Evolutionary conservation across 2,888 invertebrate genomes (phyloP).

Genomic region (Himalopsyche kuldschensis): DNA sequence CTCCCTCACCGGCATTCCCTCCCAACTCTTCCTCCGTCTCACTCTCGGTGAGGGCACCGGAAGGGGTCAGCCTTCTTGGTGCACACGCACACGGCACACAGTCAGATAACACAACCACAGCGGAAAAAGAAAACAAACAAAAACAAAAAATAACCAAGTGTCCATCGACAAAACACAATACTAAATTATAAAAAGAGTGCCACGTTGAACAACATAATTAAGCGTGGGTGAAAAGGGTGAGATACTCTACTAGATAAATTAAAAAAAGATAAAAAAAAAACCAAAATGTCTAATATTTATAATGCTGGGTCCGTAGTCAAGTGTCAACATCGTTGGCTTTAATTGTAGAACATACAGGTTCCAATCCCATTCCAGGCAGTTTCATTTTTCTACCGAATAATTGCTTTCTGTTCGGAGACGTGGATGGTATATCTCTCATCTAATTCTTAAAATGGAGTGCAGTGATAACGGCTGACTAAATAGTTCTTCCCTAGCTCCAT

Average conservation of each 20-base stretch:
- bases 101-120: constrained; percentile 11
- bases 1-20: constrained; percentile 50
- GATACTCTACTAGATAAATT: constrained; percentile 9
- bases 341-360: too few species aligned
- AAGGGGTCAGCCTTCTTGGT: constrained; percentile 52
- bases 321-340: too few species aligned
- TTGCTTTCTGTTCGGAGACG: too few species aligned
- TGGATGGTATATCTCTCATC: too few species aligned
- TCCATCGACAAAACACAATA: constrained; percentile 11
- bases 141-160: constrained; percentile 7
- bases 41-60: constrained; percentile 68
- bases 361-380: not conserved
- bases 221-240: not conserved
- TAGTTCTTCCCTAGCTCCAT: too few species aligned
- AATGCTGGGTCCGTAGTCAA: not conserved
- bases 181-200: constrained; percentile 16
- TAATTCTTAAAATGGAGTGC: too few species aligned
- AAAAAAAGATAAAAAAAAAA: too few species aligned
- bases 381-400: too few species aligned
- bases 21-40: constrained; percentile 73
- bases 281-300: not conserved
- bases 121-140: constrained; percentile 22
- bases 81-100: constrained; percentile 16
- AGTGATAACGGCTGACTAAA: too few species aligned
- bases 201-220: too few species aligned